These are phyloP conservation scores for Hydrotaea cyrtoneurina DNA, from an alignment of 2,888 invertebrate species.

Conservation along the genomic window DNA sequence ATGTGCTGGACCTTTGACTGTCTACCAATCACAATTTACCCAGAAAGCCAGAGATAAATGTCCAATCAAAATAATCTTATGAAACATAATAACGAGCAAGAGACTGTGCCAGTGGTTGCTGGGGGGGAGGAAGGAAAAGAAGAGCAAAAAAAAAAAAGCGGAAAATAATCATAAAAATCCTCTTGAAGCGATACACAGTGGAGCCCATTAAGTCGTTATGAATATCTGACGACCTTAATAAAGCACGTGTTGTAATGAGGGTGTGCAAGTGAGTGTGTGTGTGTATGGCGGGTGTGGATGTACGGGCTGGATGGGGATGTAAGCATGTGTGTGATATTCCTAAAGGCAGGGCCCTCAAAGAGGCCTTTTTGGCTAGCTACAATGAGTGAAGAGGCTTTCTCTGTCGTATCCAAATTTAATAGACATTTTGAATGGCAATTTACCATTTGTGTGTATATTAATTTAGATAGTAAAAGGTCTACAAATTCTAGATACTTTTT, in stretches of 20 bases:
- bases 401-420: too few relatives aligned
- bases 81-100: background rate
- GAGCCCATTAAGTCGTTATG: slow-evolving; percentile 42
- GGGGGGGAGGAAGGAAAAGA: too few relatives aligned
- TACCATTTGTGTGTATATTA: too few relatives aligned
- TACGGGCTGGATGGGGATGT: too few relatives aligned
- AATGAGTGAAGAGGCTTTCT: too few relatives aligned
- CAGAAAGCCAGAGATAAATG: slow-evolving; percentile 31
- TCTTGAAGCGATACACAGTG: slow-evolving; percentile 24
- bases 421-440: too few relatives aligned
- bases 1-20: background rate
- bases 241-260: slow-evolving; percentile 28
- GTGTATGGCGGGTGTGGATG: background rate
- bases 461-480: too few relatives aligned
- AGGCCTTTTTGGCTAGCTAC: too few relatives aligned
- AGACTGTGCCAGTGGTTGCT: too few relatives aligned
- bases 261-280: background rate
- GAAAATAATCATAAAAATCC: slow-evolving; percentile 40
- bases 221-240: slow-evolving; percentile 42
- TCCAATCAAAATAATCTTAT: slow-evolving; percentile 43
- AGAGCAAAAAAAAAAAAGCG: background rate
- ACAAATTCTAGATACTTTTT: too few relatives aligned
- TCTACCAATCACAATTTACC: background rate
- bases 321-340: too few relatives aligned
- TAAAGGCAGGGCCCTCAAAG: too few relatives aligned